Conservation (phyloP, 1,140 invertebrate species). For the Metaphire vulgaris region DNA sequence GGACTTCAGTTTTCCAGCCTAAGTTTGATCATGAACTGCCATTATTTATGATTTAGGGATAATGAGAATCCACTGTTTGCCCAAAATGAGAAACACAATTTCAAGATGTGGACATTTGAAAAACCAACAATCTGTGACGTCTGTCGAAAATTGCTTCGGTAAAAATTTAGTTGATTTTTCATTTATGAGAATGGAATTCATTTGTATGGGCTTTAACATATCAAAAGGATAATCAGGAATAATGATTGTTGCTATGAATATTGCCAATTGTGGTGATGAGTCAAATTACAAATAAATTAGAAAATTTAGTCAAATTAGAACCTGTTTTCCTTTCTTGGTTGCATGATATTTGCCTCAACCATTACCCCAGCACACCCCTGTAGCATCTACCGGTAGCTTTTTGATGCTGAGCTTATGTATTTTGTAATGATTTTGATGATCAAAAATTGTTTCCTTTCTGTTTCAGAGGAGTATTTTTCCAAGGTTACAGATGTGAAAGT, state of each 20-base stretch:
- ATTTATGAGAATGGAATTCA: neutral
- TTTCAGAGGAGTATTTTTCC: neutral
- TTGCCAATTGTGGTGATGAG: too few species aligned
- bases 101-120: conserved; percentile 78
- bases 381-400: too few species aligned
- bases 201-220: too few species aligned
- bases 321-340: too few species aligned
- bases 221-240: conserved; percentile 1
- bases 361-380: too few species aligned
- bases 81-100: conserved; percentile 74
- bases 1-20: too few species aligned
- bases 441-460: neutral
- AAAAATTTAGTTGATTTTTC: neutral
- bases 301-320: too few species aligned
- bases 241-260: neutral
- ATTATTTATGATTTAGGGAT: too few species aligned
- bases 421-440: conserved; percentile 31
- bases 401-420: too few species aligned
- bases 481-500: neutral
- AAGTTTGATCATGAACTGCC: too few species aligned
- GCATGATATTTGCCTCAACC: too few species aligned
- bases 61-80: conserved; percentile 75
- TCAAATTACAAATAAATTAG: too few species aligned
- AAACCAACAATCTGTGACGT: conserved; percentile 58
- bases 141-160: conserved; percentile 48